Evolutionary conservation across 2,113 vertebrate species (phyloP), one percentile per base, ranked within the genome.

Genomic region (Cephalopholis sonnerati): DNA sequence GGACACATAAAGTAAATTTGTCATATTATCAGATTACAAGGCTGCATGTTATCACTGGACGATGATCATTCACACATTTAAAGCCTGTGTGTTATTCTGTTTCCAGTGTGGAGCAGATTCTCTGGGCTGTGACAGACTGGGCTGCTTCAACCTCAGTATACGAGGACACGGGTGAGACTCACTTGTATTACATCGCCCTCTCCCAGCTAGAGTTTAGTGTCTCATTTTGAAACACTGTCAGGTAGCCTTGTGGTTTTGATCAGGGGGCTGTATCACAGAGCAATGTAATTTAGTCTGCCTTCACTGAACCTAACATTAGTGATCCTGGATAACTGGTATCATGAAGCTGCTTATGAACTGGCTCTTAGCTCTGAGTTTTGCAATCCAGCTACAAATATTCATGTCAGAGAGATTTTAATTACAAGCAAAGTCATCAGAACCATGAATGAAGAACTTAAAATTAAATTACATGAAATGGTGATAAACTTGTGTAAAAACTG

Each of bases 111-210:
- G 98, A 65, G 98, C 98, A 20, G 98, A 99, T 87, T 99, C 98
- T 17, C 94, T 99, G 84, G 98, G 98, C 22, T 99, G 98, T 0
- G 98, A 99, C 90, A 93, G 98, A 53, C 89, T 99, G 76, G 98
- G 98, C 77, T 99, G 98, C 91, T 99, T 99, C 88, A 99, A 99
- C 93, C 97, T 99, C 89, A 99, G 98, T 63, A 99, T 99, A 92
- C 96, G 98, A 91, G 98, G 98, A 81, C 98, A 99, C 4, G 98
- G 98, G 98, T 99, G 87, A 97, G 97, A 58, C 17, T 0, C 2
- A 13, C 13, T 22, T 22, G 0, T 15, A 24, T 39, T 13, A 7
- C 22, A 53, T 20, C 9, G 3, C 11, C 41, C 7, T 36, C 7
- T 36, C 36, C 36, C 22, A 24, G 10, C 17, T 20, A 2, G 10